Evolutionary conservation across 2,113 vertebrate genomes (phyloP), one percentile per base, ranked within the genome.

Genomic region (Aleadryas rufinucha): DNA sequence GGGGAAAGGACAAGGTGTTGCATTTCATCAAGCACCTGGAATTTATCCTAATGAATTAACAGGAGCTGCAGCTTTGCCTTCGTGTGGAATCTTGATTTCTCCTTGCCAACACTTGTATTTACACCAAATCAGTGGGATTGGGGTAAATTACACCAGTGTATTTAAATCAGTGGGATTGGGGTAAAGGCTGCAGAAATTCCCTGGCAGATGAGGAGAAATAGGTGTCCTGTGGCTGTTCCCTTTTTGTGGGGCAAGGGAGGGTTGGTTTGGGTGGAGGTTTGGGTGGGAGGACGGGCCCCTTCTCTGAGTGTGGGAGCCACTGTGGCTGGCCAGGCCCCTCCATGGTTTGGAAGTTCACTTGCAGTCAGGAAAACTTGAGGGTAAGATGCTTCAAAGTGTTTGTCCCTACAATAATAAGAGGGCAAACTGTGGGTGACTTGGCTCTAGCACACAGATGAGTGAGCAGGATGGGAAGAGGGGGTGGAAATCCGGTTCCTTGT

Each of bases 161-260:
- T 54, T 89, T 26, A 16, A 5, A 30, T 21, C 35, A 15, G 47
- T 11, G 11, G 3, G 1, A 7, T 8, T 23, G 35, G 61, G 63
- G 11, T 20, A 11, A 53, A 84, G 45, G 31, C 60, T 65, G 78
- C 41, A 72, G 82, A 7, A 54, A 7, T 39, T 12, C 44, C 28
- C 16, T 1, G 72, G 33, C 4, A 30, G 52, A 23, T 39, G 74
- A 47, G 6, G 57, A 77, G 56, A 16, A 54, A 19, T 1, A 1
- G 49, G 31, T 80, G 20, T 2, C 24, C 19, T 22, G 28, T 6
- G 66, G 17, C 15, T 41, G 7, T 24, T 53, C 7, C 27, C 7
- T 45, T 72, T 31, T 3, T 0, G 0, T 8, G 37, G 59, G 42
- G 6, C 1, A 2, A 27, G 35, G 17, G 4, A 44, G 57, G 42